A percentile compares a stretch with the other conserved stretches of the same genome.
Evolutionary conservation across 2,797 vertebrate species (phyloP).

Genomic region (Mionectes olivaceus): DNA sequence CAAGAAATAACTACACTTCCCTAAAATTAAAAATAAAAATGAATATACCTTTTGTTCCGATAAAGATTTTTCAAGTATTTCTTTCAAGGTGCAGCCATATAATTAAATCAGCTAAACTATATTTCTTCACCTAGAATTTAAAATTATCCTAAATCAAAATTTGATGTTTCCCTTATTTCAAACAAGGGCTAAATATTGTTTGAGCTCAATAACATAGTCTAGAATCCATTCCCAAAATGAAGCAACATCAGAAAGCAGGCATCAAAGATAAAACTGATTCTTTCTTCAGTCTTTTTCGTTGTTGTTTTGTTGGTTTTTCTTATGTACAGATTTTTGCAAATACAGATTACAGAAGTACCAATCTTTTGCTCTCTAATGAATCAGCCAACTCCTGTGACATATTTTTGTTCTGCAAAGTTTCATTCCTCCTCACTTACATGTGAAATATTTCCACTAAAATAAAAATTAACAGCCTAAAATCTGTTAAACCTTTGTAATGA

Average conservation of each 20-base stretch:
- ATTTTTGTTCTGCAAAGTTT: neutral
- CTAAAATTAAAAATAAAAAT: neutral
- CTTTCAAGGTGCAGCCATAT: neutral
- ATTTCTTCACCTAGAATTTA: neutral
- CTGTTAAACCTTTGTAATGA: neutral
- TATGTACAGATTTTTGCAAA: rapidly evolving
- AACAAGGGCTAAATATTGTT: neutral
- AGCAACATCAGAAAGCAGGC: neutral
- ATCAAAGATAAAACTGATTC: neutral
- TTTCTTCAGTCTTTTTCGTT: neutral
- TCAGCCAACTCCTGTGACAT: neutral
- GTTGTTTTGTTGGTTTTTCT: rapidly evolving
- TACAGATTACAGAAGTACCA: neutral
- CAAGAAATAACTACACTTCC: neutral
- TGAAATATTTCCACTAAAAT: neutral
- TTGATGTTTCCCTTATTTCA: neutral
- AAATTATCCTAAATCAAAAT: neutral
- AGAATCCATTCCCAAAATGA: neutral
- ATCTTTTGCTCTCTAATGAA: neutral
- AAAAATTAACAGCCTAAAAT: neutral
- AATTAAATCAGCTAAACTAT: neutral
- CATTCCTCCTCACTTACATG: neutral
- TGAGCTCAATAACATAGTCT: neutral
- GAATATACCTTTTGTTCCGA: neutral
- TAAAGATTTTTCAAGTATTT: neutral